Conservation (phyloP, 1,140 invertebrate species). For the Drosophila burlai region DNA sequence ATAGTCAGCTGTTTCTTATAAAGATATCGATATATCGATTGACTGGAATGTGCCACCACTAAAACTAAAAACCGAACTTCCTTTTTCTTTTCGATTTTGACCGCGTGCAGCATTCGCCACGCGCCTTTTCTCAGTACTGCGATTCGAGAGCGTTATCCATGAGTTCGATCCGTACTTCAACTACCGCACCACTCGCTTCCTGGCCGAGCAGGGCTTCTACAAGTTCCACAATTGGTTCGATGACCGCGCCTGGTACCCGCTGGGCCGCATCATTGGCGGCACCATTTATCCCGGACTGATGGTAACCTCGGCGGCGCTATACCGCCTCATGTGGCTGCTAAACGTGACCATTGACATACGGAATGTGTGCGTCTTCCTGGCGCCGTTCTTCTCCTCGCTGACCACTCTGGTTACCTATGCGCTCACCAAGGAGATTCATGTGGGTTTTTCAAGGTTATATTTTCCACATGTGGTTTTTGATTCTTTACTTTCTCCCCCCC, state of each 20-base stretch:
- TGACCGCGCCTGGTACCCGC: conserved; percentile 98
- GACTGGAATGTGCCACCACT: background rate
- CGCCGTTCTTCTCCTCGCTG: conserved; percentile 98
- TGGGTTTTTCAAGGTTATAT: conserved; percentile 85
- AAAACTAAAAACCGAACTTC: conserved; percentile 36
- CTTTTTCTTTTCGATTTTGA: conserved; percentile 52
- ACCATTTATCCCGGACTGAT: conserved; percentile 99
- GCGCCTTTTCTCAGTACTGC: conserved; percentile 97
- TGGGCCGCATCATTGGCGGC: conserved; percentile 98
- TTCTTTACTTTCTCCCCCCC: background rate
- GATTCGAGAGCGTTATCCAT: conserved; percentile 99
- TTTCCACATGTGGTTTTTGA: conserved; percentile 8
- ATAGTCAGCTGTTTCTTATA: background rate
- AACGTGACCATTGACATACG: conserved; percentile 98
- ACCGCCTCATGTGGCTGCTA: conserved; percentile 94
- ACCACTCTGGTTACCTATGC: conserved; percentile 98
- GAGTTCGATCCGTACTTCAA: conserved; percentile 99
- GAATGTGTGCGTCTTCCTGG: conserved; percentile 99
- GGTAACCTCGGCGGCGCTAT: conserved; percentile 97
- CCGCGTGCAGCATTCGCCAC: conserved; percentile 95
- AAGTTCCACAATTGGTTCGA: conserved; percentile 99
- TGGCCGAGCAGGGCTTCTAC: conserved; percentile 98
- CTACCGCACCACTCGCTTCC: conserved; percentile 97
- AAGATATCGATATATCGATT: conserved; percentile 18
- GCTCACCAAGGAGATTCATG: conserved; percentile 97